Evolutionary conservation across 2,888 invertebrate genomes (phyloP).

Genomic region (Pseudococcus longispinus): DNA sequence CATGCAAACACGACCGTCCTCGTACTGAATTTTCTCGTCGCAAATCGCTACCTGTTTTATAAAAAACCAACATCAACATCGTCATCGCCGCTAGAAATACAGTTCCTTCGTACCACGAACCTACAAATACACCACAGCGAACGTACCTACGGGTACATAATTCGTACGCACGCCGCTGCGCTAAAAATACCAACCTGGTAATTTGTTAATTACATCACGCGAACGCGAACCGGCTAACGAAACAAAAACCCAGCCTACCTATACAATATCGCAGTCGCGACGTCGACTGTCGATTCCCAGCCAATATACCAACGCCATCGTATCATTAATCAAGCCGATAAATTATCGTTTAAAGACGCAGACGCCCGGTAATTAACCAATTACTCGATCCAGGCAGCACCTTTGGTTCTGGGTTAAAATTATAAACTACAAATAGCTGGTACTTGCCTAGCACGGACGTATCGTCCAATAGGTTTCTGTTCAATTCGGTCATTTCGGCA

Average conservation of each 20-base stretch:
- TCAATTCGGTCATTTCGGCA: constrained; percentile 82
- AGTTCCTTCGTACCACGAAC: background rate
- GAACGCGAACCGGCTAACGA: background rate
- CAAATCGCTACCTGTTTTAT: constrained; percentile 15
- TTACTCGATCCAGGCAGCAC: background rate
- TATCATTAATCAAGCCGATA: constrained; percentile 9
- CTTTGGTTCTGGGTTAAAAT: too few species aligned
- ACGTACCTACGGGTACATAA: background rate
- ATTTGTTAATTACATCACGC: constrained; percentile 31
- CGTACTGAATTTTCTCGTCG: background rate
- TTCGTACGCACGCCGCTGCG: background rate
- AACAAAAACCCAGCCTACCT: background rate
- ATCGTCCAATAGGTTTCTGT: constrained; percentile 78
- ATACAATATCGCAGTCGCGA: background rate
- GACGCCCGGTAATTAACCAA: constrained; percentile 19
- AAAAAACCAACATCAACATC: background rate
- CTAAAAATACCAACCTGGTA: background rate
- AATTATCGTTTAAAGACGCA: background rate
- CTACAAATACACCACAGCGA: background rate
- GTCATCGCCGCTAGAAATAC: background rate
- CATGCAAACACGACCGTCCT: background rate
- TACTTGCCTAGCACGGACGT: constrained; percentile 63
- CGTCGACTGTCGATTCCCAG: background rate
- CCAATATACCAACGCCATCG: background rate
- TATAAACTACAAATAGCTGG: background rate